Percentiles rank a stretch among this genome's conserved stretches.
Conservation (phyloP, 35 echinoderm and acorn worm species). For the Holothuria glaberrima region DNA sequence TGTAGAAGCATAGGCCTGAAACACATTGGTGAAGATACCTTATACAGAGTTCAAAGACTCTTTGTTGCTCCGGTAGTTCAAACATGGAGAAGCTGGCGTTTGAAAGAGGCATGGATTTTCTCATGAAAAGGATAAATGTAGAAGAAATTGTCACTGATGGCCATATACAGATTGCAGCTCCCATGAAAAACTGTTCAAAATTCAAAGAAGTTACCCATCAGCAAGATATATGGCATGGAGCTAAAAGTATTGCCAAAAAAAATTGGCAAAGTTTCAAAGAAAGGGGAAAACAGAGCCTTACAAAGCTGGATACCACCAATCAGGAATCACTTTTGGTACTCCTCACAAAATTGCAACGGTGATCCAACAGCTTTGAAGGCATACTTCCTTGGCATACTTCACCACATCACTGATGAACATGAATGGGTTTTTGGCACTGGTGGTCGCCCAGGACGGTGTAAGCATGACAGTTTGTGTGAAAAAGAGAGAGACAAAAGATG, state of each 20-base stretch:
- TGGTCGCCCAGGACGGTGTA: slow-evolving; percentile 33
- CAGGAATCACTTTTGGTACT: slow-evolving; percentile 50
- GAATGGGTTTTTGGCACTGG: slow-evolving; percentile 55
- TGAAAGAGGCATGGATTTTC: slow-evolving; percentile 33
- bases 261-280: slow-evolving; percentile 30
- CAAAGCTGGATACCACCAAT: slow-evolving; percentile 33
- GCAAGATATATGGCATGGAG: slow-evolving; percentile 58
- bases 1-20: background rate
- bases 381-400: slow-evolving; percentile 6
- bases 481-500: slow-evolving; percentile 45
- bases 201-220: slow-evolving; percentile 25
- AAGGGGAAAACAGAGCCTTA: slow-evolving; percentile 12
- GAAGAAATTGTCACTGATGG: slow-evolving; percentile 57
- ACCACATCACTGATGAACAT: slow-evolving; percentile 47
- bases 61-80: slow-evolving; percentile 44
- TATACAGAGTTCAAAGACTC: slow-evolving; percentile 25
- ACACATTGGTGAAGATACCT: slow-evolving; percentile 29
- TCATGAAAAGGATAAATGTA: slow-evolving; percentile 25
- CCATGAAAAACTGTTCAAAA: slow-evolving; percentile 34
- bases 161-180: slow-evolving; percentile 29
- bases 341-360: slow-evolving; percentile 24
- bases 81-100: slow-evolving; percentile 58
- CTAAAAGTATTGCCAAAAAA: slow-evolving; percentile 48
- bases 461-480: slow-evolving; percentile 11
- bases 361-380: slow-evolving; percentile 10